Conservation (phyloP, 2,113 vertebrate genomes). For the Cyanocitta stelleri region DNA sequence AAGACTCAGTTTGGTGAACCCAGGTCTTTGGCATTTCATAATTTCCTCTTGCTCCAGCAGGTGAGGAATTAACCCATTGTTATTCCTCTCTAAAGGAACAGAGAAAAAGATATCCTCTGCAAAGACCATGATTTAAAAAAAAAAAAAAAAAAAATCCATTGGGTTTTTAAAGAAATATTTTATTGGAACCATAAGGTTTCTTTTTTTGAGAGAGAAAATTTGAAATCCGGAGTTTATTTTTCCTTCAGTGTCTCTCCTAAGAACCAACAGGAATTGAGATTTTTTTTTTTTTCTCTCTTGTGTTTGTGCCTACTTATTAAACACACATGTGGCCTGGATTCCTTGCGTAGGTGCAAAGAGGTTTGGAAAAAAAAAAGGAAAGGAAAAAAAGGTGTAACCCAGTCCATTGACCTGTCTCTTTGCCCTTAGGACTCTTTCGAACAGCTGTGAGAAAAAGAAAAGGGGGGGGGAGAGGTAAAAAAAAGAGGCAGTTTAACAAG, state of each 20-base stretch:
- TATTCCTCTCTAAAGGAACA: constrained; percentile 42
- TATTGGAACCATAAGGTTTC: constrained; percentile 73
- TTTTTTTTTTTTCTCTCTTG: constrained; percentile 41
- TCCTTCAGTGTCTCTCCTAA: constrained; percentile 69
- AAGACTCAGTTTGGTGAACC: constrained; percentile 43
- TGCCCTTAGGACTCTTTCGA: constrained; percentile 77
- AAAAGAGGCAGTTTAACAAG: constrained; percentile 73
- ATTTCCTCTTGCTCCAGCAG: constrained; percentile 57
- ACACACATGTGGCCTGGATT: constrained; percentile 68
- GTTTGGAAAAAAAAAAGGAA: background rate
- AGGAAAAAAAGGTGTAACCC: constrained; percentile 59
- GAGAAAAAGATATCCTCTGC: constrained; percentile 32
- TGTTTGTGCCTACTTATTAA: constrained; percentile 73
- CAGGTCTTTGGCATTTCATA: constrained; percentile 18
- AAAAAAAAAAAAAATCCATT: background rate
- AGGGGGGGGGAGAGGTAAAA: background rate
- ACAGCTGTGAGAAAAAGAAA: constrained; percentile 76
- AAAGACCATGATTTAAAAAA: background rate
- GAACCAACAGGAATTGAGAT: constrained; percentile 71
- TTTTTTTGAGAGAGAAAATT: constrained; percentile 60
- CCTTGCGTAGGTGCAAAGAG: constrained; percentile 66
- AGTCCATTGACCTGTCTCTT: constrained; percentile 75
- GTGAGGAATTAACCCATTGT: constrained; percentile 61
- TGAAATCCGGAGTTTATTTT: constrained; percentile 77
- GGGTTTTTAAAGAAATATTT: constrained; percentile 66